A percentile compares a stretch with the other conserved stretches of the same genome.
Evolutionary conservation across 2,113 vertebrate genomes (phyloP).

Genomic region (Mirounga angustirostris): DNA sequence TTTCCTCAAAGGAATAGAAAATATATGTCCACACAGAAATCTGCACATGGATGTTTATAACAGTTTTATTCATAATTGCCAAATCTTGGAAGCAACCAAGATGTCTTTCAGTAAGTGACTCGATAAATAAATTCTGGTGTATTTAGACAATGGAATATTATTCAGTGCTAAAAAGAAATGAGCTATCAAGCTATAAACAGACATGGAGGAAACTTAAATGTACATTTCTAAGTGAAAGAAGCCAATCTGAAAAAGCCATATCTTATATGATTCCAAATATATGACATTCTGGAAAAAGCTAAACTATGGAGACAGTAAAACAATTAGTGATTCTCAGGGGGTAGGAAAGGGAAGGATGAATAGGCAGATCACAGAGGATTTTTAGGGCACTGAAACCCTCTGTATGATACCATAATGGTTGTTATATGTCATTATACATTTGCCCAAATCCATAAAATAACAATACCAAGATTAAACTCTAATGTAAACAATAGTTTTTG

Average conservation of each 20-base stretch:
- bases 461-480: not conserved
- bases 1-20: constrained; percentile 2
- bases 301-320: constrained; percentile 1
- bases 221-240: not conserved
- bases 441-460: not conserved
- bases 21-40: not conserved
- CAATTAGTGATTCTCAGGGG: not conserved
- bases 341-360: not conserved
- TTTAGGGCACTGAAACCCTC: not conserved
- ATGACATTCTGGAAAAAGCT: not conserved
- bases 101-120: not conserved
- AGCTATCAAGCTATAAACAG: not conserved
- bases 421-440: not conserved
- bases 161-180: not conserved
- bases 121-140: not conserved
- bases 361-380: not conserved
- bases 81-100: not conserved
- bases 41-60: not conserved
- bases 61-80: not conserved
- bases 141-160: not conserved
- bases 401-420: not conserved
- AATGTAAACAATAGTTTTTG: not conserved
- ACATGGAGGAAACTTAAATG: not conserved
- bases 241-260: not conserved
- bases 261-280: not conserved